Base-by-base conservation (phyloP, 2,888 invertebrate genomes). In the Amphimallon solstitiale region DNA sequence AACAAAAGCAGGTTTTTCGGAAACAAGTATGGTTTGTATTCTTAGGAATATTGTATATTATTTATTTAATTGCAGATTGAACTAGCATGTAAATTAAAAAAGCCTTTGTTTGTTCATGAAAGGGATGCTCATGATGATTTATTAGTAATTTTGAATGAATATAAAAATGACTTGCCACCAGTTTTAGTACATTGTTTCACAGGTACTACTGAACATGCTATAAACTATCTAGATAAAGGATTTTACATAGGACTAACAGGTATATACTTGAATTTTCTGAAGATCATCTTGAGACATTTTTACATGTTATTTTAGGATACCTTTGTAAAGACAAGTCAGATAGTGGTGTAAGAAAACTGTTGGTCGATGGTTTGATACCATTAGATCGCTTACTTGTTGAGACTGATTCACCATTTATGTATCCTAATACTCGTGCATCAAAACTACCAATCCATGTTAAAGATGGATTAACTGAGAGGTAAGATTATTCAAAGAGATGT, bases 401-500 rank as follows among this genome's bases (percentile, higher is more conserved):
- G 83, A 95, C 96, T 0, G 97, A 97, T 83, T 92, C 96, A 0
- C 97, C 97, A 1, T 97, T 95, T 79, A 96, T 97, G 95, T 97
- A 94, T 81, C 95, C 97, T 1, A 95, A 97, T 82, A 94, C 94
- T 69, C 87, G 96, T 78, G 95, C 96, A 68, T 95, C 95, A 29
- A 97, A 97, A 82, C 84, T 97, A 77, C 94, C 96, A 46, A 84
- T 90, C 74, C 91, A 93, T 78, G 92, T 97, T 15, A 95, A 95
- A 84, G 92, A 93, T 78, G 90, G 91, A 69, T 85, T 96, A 67
- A 94, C 95, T 19, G 93, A 94, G 83, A 88, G 94, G 89, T 92
- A 84, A 29, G 29, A n/a, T 12, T 37, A 56, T 21, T 51, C 15
- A 5, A 56, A 37, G 14, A 35, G 1, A 10, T 56, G 10, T n/a